Conservation (phyloP, 23 tunicate species). For the Styela plicata region DNA sequence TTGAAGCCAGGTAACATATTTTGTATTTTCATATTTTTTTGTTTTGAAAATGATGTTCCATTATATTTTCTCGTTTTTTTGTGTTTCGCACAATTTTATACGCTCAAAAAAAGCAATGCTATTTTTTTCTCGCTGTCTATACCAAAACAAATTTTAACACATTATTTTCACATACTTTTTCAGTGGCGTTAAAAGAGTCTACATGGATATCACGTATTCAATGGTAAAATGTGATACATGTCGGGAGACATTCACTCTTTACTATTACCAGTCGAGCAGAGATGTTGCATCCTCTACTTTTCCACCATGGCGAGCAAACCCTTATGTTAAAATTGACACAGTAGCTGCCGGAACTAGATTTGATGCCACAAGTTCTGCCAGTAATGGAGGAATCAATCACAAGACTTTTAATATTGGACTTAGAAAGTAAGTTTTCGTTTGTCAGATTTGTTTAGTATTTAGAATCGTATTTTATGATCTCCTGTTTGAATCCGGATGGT, state of each 20-base stretch:
- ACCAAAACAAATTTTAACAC: too few relatives aligned
- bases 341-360: constrained; percentile 83
- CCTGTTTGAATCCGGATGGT: too few relatives aligned
- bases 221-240: constrained; percentile 76
- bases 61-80: too few relatives aligned
- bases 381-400: constrained; percentile 53
- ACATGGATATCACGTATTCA: constrained; percentile 75
- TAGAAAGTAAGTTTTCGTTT: constrained; percentile 33
- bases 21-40: too few relatives aligned
- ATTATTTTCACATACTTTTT: not conserved
- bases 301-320: constrained; percentile 90
- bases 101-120: too few relatives aligned
- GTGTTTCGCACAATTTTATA: too few relatives aligned
- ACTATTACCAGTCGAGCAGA: constrained; percentile 57
- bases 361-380: constrained; percentile 39
- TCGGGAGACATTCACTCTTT: constrained; percentile 81
- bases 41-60: too few relatives aligned
- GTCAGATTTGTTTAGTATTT: too few relatives aligned
- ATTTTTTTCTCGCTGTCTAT: too few relatives aligned
- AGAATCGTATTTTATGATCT: too few relatives aligned
- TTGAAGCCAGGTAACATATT: constrained; percentile 74
- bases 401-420: constrained; percentile 77
- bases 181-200: constrained; percentile 66
- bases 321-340: constrained; percentile 82
- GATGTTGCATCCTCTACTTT: constrained; percentile 79